Conservation (phyloP, 2,113 vertebrate genomes). For the Muscicapa adusta region DNA sequence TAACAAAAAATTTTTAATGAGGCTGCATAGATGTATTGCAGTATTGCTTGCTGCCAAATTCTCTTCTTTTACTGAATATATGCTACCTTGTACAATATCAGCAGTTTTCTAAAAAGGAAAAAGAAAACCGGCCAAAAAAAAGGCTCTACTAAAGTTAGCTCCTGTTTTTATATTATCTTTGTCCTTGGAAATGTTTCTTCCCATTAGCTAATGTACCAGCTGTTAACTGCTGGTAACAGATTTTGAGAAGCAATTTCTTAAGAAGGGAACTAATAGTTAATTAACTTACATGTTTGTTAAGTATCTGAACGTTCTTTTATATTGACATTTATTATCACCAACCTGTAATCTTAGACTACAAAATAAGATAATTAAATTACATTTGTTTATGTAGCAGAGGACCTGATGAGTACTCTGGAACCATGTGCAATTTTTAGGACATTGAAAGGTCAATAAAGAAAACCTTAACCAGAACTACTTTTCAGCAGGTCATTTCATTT, state of each 20-base stretch:
- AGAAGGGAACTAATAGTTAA: not conserved
- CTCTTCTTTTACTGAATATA: not conserved
- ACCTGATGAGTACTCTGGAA: not conserved
- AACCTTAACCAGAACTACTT: not conserved
- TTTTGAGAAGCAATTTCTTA: slow-evolving; percentile 14
- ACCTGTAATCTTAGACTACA: not conserved
- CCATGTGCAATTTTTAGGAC: not conserved
- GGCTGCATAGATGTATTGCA: not conserved
- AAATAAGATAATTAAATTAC: not conserved
- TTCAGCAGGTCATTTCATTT: not conserved
- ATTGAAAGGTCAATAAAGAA: not conserved
- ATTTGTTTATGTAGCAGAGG: not conserved
- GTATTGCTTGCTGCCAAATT: not conserved
- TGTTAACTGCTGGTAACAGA: not conserved
- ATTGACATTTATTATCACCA: not conserved
- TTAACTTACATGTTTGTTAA: not conserved
- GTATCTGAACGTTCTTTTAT: not conserved
- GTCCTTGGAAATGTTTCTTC: not conserved
- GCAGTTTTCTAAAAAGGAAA: not conserved
- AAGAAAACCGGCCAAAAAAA: not conserved
- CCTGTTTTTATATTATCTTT: not conserved
- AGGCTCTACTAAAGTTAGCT: not conserved
- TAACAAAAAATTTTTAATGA: not conserved
- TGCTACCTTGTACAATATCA: not conserved
- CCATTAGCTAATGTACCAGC: not conserved